These are phyloP conservation scores for Apogon hyalosoma DNA, from an alignment of 2,797 vertebrate genomes.

Conservation along the genomic window DNA sequence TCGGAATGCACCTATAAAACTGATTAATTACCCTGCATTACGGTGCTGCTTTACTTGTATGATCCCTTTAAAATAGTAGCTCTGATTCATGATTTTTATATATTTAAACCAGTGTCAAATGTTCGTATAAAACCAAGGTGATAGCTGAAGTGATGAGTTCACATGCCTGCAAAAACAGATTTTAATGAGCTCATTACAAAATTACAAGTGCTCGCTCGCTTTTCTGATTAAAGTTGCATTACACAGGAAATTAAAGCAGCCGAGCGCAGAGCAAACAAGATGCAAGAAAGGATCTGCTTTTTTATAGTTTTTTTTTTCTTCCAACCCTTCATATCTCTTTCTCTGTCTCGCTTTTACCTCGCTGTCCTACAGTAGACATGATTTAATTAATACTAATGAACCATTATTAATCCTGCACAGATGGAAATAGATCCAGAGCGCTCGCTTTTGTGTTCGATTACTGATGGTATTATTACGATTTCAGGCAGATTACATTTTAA, in stretches of 20 bases:
- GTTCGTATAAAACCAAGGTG: not conserved
- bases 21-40: slow-evolving; percentile 52
- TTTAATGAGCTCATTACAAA: slow-evolving; percentile 55
- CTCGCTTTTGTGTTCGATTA: slow-evolving; percentile 70
- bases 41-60: slow-evolving; percentile 15
- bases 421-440: slow-evolving; percentile 57
- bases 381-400: slow-evolving; percentile 67
- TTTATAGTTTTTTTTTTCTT: not conserved
- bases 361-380: slow-evolving; percentile 36
- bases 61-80: slow-evolving; percentile 3
- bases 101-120: slow-evolving; percentile 20
- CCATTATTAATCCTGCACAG: slow-evolving; percentile 68
- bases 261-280: slow-evolving; percentile 30
- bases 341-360: slow-evolving; percentile 27
- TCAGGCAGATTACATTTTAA: slow-evolving; percentile 74
- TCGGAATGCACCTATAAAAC: slow-evolving; percentile 57
- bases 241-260: slow-evolving; percentile 38
- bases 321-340: not conserved
- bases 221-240: slow-evolving; percentile 67
- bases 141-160: slow-evolving; percentile 20
- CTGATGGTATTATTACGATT: slow-evolving; percentile 66
- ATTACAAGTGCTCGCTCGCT: slow-evolving; percentile 53
- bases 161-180: slow-evolving; percentile 30
- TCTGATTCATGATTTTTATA: slow-evolving; percentile 1
- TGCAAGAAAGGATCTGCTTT: slow-evolving; percentile 7